Evolutionary conservation across 2,113 vertebrate species (phyloP), one percentile per base, ranked within the genome.

Genomic region (Podiceps cristatus): DNA sequence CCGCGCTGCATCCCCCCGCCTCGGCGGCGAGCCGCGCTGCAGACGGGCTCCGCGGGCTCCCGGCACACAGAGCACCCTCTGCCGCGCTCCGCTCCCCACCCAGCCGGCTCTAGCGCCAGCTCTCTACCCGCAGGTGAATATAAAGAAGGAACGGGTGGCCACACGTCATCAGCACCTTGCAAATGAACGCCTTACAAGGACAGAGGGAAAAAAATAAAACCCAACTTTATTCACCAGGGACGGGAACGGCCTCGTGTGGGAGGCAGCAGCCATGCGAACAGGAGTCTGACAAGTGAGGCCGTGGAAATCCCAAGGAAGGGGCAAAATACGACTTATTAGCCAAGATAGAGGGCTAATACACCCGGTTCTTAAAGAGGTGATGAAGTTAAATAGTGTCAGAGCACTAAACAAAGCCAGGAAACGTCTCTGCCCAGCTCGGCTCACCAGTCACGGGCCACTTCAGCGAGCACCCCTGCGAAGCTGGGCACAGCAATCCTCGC

Each of bases 221-320:
- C 18, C 77, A 9, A 1, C 40, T 97, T 97, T 95, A 95, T 95
- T 95, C 73, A n/a, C 23, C 35, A 15, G 47, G 63, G 73, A 78
- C 0, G 9, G 5, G 53, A 87, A 47, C 13, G 5, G n/a, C 12
- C 29, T 17, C 7, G 58, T 82, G 75, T 8, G 72, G 86, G 76
- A 77, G 55, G 92, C 20, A 53, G 74, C 77, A 47, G 74, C 33
- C 0, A 0, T 13, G 40, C 0, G 4, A 29, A 44, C 0, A 44
- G 29, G 28, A 50, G 40, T 8, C 12, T 49, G 66, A 29, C 14
- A 60, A 72, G 18, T 8, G 18, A 66, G 68, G 72, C 35, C 58
- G 59, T 45, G 83, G 69, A 63, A 82, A 60, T 10, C 22, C 13
- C 72, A 72, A 67, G 60, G 63, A 86, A 50, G 29, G 47, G 56